Evolutionary conservation across 2,113 vertebrate genomes (phyloP), one percentile per base, ranked within the genome.

Genomic region (Lamprologus sp.): DNA sequence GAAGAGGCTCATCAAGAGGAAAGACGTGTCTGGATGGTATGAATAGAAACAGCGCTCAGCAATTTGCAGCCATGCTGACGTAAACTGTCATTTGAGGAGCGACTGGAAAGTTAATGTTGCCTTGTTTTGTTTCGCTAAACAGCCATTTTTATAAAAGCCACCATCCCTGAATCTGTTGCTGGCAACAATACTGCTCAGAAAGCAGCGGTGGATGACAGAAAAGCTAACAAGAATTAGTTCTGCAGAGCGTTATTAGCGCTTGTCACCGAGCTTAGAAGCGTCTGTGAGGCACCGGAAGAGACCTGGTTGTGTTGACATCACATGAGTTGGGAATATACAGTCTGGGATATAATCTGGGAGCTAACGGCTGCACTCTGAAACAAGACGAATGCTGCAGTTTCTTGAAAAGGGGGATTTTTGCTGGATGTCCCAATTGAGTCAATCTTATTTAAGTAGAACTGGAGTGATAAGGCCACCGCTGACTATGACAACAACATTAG

Each of bases 351-450:
- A 68, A 68, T 68, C 33, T 75, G 70, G 70, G 70, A 51, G 73
- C 73, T 49, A 49, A 3, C 11, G 3, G 37, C 70, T 31, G 23
- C 40, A 75, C 68, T 75, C 40, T 28, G 40, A 75, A 75, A 75
- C 23, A 31, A 49, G 23, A 77, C 12, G 15, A 77, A 31, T 8
- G 15, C 15, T 77, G 73, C 45, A 51, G 6, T 77, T 51, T 77
- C 73, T 77, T 77, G 68, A 26, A 73, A 77, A 49, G 45, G 70
- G 70, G 70, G 70, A 77, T 77, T 77, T 77, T 77, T 26, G 3
- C 15, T 77, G 70, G 42, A 49, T 77, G 73, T 19, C 73, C 73
- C 73, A 77, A n/a, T 51, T 77, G 73, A 77, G 73, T 77, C 73
- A 77, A 9, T 77, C 45, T 49, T 77, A 77, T n/a, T 77, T 77